These are phyloP conservation scores for Chironomus striatipennis DNA, from an alignment of 1,140 invertebrate species.

Conservation along the genomic window DNA sequence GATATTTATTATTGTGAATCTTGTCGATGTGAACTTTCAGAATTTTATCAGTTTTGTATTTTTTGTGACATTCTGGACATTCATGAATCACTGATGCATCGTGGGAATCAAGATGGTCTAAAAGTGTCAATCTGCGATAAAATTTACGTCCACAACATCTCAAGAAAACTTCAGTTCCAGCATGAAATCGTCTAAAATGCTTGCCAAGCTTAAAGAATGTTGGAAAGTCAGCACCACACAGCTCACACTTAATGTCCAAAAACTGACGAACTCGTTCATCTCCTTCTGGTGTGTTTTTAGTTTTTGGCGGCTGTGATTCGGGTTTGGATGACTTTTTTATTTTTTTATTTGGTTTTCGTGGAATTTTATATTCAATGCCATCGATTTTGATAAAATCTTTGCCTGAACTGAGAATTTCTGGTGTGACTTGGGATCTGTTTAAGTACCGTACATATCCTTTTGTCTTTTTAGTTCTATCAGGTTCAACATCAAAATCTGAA, in stretches of 20 bases:
- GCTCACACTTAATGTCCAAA: neutral
- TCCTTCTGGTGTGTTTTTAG: neutral
- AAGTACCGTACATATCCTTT: neutral
- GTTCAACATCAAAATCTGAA: neutral
- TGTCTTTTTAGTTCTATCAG: neutral
- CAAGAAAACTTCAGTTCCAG: neutral
- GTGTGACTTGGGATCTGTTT: neutral
- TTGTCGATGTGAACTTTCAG: neutral
- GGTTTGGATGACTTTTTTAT: neutral
- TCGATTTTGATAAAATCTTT: neutral
- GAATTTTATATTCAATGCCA: neutral
- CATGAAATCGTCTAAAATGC: neutral
- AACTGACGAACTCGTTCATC: neutral
- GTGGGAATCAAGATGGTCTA: neutral
- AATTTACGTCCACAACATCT: neutral
- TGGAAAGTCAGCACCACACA: neutral
- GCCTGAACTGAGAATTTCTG: neutral
- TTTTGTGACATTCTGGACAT: neutral
- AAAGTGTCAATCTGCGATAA: neutral
- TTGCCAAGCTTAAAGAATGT: neutral
- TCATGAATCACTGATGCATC: neutral
- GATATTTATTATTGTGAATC: neutral
- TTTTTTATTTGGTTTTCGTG: neutral
- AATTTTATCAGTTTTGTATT: neutral
- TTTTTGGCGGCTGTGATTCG: too few species aligned